These are phyloP conservation scores for Pachliopta kotzebuea DNA, from an alignment of 2,888 invertebrate species.

Conservation along the genomic window DNA sequence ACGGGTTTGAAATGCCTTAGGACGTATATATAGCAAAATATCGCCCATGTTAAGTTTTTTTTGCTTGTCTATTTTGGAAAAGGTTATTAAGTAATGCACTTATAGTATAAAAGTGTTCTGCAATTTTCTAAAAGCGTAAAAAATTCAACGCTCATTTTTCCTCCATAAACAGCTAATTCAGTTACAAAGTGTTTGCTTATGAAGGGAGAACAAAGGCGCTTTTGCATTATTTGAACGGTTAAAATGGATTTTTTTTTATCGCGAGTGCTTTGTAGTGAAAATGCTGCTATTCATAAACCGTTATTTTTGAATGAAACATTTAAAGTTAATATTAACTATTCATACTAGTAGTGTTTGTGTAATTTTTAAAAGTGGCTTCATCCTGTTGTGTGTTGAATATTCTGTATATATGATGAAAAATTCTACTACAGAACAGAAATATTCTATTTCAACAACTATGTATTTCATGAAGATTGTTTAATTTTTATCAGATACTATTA, in stretches of 20 bases:
- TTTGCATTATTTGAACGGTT: conserved; percentile 11
- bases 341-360: no score
- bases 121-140: conserved; percentile 2
- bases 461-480: no score
- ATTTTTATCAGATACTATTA: no score
- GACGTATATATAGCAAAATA: no score
- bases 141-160: conserved; percentile 6
- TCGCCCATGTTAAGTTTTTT: no score
- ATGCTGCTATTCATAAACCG: conserved; percentile 3
- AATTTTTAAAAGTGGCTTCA: no score
- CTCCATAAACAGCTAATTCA: conserved; percentile 8
- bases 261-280: conserved; percentile 2
- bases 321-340: neutral
- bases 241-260: neutral
- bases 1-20: no score
- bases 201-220: conserved; percentile 15
- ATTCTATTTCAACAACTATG: no score
- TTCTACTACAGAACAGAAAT: no score
- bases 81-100: neutral
- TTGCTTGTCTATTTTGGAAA: no score
- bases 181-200: conserved; percentile 11
- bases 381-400: no score
- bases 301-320: conserved; percentile 9
- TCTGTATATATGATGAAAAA: no score
- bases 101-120: neutral